phyloP scores from a whole-genome alignment of 2,888 invertebrate species.

The Campoplex nolae region DNA sequence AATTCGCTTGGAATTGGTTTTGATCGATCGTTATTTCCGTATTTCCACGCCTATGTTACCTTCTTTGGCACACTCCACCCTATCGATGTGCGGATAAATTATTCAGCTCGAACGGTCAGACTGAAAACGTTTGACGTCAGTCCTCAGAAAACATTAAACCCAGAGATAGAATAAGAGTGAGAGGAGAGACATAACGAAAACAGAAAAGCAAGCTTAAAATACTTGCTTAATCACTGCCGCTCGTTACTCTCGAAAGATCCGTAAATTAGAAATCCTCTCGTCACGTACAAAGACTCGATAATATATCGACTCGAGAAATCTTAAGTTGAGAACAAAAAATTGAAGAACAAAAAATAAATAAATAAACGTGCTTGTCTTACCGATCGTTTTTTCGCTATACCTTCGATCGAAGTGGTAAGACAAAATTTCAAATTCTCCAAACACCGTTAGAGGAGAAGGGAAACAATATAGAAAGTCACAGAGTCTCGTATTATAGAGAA shows the following conservation, averaged over 20 bases:
- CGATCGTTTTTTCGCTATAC: conserved; percentile 15
- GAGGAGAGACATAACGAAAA: too few species aligned
- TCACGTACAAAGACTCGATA: neutral
- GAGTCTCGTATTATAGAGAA: conserved; percentile 77
- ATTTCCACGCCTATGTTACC: conserved; percentile 47
- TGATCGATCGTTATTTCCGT: conserved; percentile 68
- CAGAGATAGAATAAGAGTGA: conserved; percentile 5
- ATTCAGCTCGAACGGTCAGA: conserved; percentile 66
- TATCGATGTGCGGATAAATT: conserved; percentile 63
- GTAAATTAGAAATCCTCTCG: conserved; percentile 25
- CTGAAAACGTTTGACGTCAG: conserved; percentile 65
- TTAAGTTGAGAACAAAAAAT: neutral
- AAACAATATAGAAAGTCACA: conserved; percentile 67
- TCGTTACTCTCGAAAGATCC: conserved; percentile 22
- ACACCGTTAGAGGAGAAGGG: conserved; percentile 40
- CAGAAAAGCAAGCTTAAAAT: conserved; percentile 11
- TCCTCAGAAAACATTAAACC: conserved; percentile 46
- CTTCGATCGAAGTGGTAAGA: conserved; percentile 50
- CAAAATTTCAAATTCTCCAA: conserved; percentile 49
- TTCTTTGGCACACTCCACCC: conserved; percentile 52
- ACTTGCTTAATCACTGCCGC: conserved; percentile 10
- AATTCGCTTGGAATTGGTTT: conserved; percentile 49
- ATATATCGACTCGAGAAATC: conserved; percentile 9
- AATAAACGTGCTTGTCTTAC: neutral
- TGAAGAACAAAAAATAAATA: neutral